Percentiles rank a stretch among this genome's conserved stretches.
phyloP scores from a whole-genome alignment of 2,797 vertebrate species.

The Anabacerthia variegaticeps region DNA sequence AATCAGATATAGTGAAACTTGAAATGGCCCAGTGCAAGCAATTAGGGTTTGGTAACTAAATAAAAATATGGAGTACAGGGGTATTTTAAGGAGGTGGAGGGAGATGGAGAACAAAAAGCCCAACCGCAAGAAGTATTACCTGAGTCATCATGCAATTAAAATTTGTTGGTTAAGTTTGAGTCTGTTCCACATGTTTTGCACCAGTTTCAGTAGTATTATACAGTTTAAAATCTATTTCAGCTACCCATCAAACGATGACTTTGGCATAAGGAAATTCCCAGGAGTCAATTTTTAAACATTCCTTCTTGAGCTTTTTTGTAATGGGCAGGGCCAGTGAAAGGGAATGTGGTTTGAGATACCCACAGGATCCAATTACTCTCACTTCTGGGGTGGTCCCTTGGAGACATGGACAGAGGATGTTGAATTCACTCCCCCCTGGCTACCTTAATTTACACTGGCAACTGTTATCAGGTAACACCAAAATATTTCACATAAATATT shows the following conservation, averaged over 20 bases:
- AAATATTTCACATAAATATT: neutral
- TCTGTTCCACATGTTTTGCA: conserved; percentile 9
- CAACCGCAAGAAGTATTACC: neutral
- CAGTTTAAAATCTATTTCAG: neutral
- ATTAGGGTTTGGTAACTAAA: neutral
- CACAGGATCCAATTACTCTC: neutral
- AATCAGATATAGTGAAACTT: neutral
- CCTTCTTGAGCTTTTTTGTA: neutral
- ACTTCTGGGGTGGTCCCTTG: neutral
- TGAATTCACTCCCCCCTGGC: neutral
- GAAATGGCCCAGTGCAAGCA: neutral
- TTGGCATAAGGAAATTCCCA: conserved; percentile 18
- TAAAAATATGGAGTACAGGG: neutral
- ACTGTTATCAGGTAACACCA: neutral
- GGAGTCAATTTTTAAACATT: neutral
- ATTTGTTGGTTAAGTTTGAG: neutral
- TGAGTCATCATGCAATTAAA: conserved; percentile 19
- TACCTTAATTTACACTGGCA: neutral
- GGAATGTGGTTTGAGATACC: neutral
- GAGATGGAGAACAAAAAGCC: neutral
- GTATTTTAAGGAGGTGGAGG: neutral
- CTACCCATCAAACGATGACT: neutral
- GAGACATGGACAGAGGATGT: neutral
- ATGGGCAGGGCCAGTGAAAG: neutral
- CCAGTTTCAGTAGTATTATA: neutral